Conservation (phyloP, 2,113 vertebrate genomes). For the Brienomyrus brachyistius region DNA sequence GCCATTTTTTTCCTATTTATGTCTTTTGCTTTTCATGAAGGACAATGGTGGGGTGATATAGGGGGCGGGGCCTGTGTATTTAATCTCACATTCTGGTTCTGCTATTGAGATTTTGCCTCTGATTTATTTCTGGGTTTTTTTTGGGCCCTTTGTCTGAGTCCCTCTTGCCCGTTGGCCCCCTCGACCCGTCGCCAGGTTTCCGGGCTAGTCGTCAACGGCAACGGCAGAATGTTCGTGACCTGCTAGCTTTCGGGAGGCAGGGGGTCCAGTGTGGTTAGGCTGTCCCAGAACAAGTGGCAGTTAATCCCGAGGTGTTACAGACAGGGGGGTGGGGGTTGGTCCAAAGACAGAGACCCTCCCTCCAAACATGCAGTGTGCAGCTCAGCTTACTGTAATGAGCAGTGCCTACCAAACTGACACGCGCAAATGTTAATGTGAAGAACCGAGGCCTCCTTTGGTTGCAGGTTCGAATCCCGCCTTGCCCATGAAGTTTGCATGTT, state of each 20-base stretch:
- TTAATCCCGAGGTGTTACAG: background rate
- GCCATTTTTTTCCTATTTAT: conserved; percentile 19
- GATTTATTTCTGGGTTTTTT: conserved; percentile 31
- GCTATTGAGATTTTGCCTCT: conserved; percentile 17
- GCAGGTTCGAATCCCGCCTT: background rate
- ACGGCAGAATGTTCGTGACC: background rate
- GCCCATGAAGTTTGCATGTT: background rate
- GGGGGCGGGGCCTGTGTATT: conserved; percentile 38
- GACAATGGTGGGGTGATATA: conserved; percentile 30
- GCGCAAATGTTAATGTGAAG: background rate
- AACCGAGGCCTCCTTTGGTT: background rate
- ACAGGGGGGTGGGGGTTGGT: background rate
- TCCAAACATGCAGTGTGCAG: background rate
- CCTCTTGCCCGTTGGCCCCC: conserved; percentile 19
- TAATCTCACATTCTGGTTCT: conserved; percentile 27
- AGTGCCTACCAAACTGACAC: background rate
- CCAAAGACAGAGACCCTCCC: background rate
- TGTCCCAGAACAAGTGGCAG: background rate
- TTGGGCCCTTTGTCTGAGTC: conserved; percentile 26
- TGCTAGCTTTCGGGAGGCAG: background rate
- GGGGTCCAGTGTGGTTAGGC: background rate
- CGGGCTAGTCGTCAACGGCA: conserved; percentile 30
- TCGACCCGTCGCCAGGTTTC: conserved; percentile 12
- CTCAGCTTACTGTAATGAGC: background rate
- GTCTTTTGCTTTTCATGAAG: conserved; percentile 22